These are phyloP conservation scores for Watsonalla binaria DNA, from an alignment of 2,888 invertebrate genomes.

Conservation along the genomic window DNA sequence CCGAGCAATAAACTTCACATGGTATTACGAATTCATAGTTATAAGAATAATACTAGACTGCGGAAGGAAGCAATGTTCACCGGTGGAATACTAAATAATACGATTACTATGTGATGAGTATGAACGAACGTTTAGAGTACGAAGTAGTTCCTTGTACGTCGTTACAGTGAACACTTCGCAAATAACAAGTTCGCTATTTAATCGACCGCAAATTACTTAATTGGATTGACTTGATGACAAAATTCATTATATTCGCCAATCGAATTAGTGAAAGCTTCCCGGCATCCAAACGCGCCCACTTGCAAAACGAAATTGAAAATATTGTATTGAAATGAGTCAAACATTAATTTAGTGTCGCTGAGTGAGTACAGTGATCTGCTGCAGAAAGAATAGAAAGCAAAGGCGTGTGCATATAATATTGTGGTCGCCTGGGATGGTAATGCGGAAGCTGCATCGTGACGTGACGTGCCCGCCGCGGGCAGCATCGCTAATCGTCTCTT, in stretches of 20 bases:
- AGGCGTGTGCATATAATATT: slow-evolving; percentile 29
- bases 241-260: slow-evolving; percentile 19
- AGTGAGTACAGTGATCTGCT: slow-evolving; percentile 21
- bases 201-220: background rate
- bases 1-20: background rate
- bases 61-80: slow-evolving; percentile 35
- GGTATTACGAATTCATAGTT: too few species aligned
- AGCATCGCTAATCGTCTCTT: slow-evolving; percentile 61
- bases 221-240: background rate
- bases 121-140: background rate
- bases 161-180: background rate
- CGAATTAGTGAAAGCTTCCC: slow-evolving; percentile 37
- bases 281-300: slow-evolving; percentile 26
- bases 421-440: slow-evolving; percentile 42
- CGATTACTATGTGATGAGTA: background rate
- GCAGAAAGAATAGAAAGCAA: slow-evolving; percentile 44
- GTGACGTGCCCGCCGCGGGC: slow-evolving; percentile 47
- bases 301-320: slow-evolving; percentile 26
- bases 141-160: background rate
- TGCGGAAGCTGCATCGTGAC: slow-evolving; percentile 65
- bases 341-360: slow-evolving; percentile 38
- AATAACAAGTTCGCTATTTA: background rate
- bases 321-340: slow-evolving; percentile 44
- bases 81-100: slow-evolving; percentile 10
- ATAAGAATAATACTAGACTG: slow-evolving; percentile 1